Evolutionary conservation across 2,888 invertebrate species (phyloP).

Genomic region (Himalopsyche tibetana): DNA sequence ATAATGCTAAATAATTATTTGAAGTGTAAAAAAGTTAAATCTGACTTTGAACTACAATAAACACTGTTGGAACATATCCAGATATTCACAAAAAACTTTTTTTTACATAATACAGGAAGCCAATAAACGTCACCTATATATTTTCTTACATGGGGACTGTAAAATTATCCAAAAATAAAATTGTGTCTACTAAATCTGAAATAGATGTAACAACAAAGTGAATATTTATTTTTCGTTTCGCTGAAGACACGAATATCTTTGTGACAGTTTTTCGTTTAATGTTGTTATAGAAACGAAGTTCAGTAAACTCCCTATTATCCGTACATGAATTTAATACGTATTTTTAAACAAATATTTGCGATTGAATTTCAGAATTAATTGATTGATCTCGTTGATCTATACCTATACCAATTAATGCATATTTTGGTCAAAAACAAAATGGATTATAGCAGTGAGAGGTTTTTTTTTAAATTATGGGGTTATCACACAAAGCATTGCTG

Average conservation of each 20-base stretch:
- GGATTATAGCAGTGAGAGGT: no score
- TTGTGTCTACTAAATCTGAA: constrained; percentile 3
- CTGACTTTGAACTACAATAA: constrained; percentile 34
- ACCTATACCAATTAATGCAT: no score
- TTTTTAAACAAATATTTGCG: no score
- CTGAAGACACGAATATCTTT: background rate
- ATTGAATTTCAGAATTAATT: no score
- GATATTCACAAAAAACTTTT: constrained; percentile 10
- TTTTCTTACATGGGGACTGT: constrained; percentile 20
- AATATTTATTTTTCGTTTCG: constrained; percentile 18
- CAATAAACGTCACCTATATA: constrained; percentile 29
- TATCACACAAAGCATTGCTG: no score
- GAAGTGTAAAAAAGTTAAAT: constrained; percentile 3
- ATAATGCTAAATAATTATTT: background rate
- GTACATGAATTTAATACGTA: no score
- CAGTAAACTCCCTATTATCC: no score
- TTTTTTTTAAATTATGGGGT: no score
- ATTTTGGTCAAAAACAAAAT: no score
- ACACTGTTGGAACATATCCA: constrained; percentile 15
- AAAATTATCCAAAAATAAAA: constrained; percentile 16
- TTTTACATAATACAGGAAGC: constrained; percentile 34
- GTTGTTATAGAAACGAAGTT: no score
- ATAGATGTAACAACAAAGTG: constrained; percentile 13
- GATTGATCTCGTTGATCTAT: no score
- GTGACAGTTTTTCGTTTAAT: background rate